phyloP scores from a whole-genome alignment of 2,888 invertebrate genomes.

The Chrysolina haemoptera region DNA sequence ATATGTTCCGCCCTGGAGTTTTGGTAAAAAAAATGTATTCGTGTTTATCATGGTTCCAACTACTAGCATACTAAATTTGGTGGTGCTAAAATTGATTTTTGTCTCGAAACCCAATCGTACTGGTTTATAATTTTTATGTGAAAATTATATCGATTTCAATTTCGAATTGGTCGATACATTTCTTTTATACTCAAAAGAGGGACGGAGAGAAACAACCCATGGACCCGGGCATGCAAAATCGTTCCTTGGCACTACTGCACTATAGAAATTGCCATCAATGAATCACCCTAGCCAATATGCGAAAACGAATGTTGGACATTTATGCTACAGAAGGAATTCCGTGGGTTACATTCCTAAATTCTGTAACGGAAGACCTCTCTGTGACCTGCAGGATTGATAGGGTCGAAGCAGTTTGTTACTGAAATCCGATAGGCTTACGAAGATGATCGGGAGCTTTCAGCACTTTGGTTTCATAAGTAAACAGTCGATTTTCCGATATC shows the following conservation, averaged over 20 bases:
- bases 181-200: not conserved
- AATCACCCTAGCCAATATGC: not conserved
- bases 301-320: not conserved
- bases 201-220: no score
- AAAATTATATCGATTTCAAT: no score
- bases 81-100: no score
- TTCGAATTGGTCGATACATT: no score
- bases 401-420: slow-evolving; percentile 54
- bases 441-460: slow-evolving; percentile 53
- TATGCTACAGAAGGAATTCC: not conserved
- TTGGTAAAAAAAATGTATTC: no score
- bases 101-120: no score
- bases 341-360: slow-evolving; percentile 9
- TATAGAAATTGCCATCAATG: not conserved
- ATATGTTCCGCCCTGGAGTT: no score
- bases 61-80: no score
- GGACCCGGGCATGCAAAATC: not conserved
- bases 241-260: not conserved
- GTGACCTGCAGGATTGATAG: slow-evolving; percentile 51
- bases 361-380: slow-evolving; percentile 19
- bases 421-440: slow-evolving; percentile 50
- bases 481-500: slow-evolving; percentile 32
- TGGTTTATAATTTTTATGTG: no score
- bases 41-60: no score
- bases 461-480: slow-evolving; percentile 42